These are phyloP conservation scores for Scaeva pyrastri DNA, from an alignment of 2,888 invertebrate genomes.

Conservation along the genomic window DNA sequence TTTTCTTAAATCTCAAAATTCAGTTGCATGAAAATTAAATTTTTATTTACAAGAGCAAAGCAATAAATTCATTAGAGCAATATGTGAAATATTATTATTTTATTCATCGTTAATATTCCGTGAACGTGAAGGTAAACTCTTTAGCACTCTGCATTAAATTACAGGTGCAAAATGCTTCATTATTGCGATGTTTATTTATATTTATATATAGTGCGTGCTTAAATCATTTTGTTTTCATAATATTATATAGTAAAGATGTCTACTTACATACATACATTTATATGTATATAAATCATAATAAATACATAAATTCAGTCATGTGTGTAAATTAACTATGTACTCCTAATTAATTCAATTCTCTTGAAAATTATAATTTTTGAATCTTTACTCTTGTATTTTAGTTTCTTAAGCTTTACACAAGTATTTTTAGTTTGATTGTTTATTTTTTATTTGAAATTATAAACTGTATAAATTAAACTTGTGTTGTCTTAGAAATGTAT, in stretches of 20 bases:
- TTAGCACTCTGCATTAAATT: background rate
- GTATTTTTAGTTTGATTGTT: slow-evolving; percentile 29
- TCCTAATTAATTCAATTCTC: slow-evolving; percentile 40
- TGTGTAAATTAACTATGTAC: slow-evolving; percentile 41
- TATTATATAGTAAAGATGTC: background rate
- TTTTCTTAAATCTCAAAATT: background rate
- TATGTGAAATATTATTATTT: background rate
- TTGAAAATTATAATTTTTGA: slow-evolving; percentile 4
- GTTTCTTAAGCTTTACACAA: background rate
- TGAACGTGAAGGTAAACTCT: background rate
- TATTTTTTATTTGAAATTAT: slow-evolving; percentile 9
- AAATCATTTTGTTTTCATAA: slow-evolving; percentile 28
- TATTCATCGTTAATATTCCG: background rate
- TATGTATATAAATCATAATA: no score
- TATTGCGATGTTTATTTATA: slow-evolving; percentile 6
- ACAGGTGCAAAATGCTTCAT: background rate
- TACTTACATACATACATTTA: background rate
- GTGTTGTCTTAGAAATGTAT: background rate
- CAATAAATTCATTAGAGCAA: background rate
- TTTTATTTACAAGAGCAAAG: background rate
- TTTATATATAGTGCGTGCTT: slow-evolving; percentile 12
- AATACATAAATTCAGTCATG: background rate
- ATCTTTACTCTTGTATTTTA: background rate
- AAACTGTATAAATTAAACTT: background rate
- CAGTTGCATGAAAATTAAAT: background rate